Evolutionary conservation across 2,888 invertebrate species (phyloP).

Genomic region (Eledona agricola): DNA sequence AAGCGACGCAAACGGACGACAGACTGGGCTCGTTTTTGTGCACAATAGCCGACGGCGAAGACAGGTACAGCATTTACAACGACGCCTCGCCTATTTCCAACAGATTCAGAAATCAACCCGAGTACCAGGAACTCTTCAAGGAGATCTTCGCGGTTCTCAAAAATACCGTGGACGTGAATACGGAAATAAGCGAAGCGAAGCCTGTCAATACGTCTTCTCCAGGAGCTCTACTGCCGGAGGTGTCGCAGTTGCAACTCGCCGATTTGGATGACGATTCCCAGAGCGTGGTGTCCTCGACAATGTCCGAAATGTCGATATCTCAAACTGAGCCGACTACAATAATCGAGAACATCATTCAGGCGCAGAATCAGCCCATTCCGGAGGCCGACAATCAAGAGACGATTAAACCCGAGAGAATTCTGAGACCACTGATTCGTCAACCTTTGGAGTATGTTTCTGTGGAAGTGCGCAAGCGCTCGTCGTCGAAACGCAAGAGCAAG

Average conservation of each 20-base stretch:
- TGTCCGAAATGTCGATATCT: conserved; percentile 77
- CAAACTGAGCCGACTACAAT: conserved; percentile 72
- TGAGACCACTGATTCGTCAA: conserved; percentile 75
- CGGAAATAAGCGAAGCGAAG: conserved; percentile 63
- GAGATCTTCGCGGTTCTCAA: conserved; percentile 86
- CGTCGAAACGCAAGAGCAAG: conserved; percentile 71
- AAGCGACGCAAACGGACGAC: conserved; percentile 82
- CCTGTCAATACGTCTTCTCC: not conserved
- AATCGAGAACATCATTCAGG: conserved; percentile 65
- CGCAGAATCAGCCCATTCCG: conserved; percentile 58
- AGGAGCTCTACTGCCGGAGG: conserved; percentile 41
- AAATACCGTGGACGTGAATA: conserved; percentile 84
- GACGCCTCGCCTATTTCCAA: conserved; percentile 80
- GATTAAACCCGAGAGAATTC: conserved; percentile 65
- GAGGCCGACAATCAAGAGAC: conserved; percentile 55
- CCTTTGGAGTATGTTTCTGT: conserved; percentile 79
- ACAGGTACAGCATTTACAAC: conserved; percentile 86
- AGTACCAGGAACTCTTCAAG: conserved; percentile 81
- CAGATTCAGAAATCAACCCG: conserved; percentile 82
- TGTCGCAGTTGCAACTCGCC: conserved; percentile 2
- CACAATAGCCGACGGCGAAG: conserved; percentile 85
- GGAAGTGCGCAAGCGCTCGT: conserved; percentile 73
- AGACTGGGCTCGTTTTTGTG: conserved; percentile 84
- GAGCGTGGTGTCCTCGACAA: conserved; percentile 78
- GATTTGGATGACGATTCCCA: conserved; percentile 73